A percentile compares a stretch with the other conserved stretches of the same genome.
These are phyloP conservation scores for Sarcophaga bullata DNA, from an alignment of 1,140 invertebrate genomes.

Conservation along the genomic window DNA sequence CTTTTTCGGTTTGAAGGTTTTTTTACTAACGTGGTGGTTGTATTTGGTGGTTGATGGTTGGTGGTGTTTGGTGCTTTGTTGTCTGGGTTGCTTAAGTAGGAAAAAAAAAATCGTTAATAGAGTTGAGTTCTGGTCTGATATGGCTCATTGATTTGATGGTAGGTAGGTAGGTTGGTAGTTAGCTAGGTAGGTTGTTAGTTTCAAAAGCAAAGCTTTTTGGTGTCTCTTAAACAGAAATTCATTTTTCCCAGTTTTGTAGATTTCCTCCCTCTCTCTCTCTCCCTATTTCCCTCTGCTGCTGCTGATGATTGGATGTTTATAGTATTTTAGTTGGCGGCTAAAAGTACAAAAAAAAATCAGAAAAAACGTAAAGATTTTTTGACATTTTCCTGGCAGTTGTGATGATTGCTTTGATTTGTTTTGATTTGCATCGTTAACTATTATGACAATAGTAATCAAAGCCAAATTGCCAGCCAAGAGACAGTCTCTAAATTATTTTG, in stretches of 20 bases:
- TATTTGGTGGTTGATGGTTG: too few relatives aligned
- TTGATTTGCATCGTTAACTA: conserved; percentile 40
- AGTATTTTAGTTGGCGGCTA: conserved; percentile 32
- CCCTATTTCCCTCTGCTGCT: background rate
- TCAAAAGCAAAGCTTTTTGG: background rate
- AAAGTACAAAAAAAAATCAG: background rate
- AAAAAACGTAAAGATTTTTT: background rate
- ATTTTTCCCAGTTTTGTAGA: background rate
- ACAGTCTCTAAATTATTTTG: background rate
- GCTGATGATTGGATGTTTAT: conserved; percentile 37
- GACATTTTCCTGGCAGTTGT: conserved; percentile 38
- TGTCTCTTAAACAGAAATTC: background rate
- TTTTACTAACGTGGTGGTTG: background rate
- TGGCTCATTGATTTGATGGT: conserved; percentile 29
- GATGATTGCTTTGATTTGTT: conserved; percentile 40
- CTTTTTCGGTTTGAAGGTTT: conserved; percentile 1
- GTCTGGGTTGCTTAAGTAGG: background rate
- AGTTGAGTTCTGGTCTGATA: conserved; percentile 33
- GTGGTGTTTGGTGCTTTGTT: too few relatives aligned
- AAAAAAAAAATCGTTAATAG: conserved; percentile 1
- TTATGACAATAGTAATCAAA: conserved; percentile 41
- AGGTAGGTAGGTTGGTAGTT: background rate
- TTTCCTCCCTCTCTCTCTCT: background rate
- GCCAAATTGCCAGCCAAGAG: background rate
- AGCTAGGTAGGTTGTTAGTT: background rate